Evolutionary conservation across 2,113 vertebrate species (phyloP).

Genomic region (Catharus minimus): DNA sequence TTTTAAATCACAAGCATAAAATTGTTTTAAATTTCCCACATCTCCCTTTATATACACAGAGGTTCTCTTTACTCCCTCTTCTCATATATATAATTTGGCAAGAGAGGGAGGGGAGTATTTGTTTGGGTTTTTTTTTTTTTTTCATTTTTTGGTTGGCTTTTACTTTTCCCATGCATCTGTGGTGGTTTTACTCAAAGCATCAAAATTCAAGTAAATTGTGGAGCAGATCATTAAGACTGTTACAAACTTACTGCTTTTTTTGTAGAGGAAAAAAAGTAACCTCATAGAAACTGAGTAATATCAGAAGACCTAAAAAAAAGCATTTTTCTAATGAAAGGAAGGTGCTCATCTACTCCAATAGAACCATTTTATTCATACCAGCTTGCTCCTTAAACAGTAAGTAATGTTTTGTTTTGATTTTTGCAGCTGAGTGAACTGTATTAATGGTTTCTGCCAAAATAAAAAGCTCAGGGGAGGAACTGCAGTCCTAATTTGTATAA

Average conservation of each 20-base stretch:
- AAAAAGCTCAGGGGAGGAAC: background rate
- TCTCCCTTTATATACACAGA: slow-evolving; percentile 19
- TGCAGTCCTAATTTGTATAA: background rate
- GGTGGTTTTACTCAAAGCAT: slow-evolving; percentile 26
- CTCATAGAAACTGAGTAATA: background rate
- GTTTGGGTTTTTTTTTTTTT: background rate
- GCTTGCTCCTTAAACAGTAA: background rate
- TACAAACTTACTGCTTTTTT: background rate
- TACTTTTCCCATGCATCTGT: slow-evolving; percentile 29
- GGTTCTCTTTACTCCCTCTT: slow-evolving; percentile 1
- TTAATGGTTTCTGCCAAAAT: background rate
- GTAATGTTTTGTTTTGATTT: background rate
- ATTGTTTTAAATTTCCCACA: slow-evolving; percentile 40
- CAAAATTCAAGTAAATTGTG: slow-evolving; percentile 11
- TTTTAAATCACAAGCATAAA: slow-evolving; percentile 50
- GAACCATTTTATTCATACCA: background rate
- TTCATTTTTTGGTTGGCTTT: background rate
- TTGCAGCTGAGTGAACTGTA: background rate
- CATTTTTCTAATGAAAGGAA: background rate
- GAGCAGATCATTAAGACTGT: background rate
- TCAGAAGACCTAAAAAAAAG: background rate
- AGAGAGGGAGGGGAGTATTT: background rate
- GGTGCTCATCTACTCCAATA: background rate
- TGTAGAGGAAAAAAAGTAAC: background rate
- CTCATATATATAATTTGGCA: slow-evolving; percentile 8